Conservation (phyloP, 2,797 vertebrate genomes). For the Tragopan temminckii region DNA sequence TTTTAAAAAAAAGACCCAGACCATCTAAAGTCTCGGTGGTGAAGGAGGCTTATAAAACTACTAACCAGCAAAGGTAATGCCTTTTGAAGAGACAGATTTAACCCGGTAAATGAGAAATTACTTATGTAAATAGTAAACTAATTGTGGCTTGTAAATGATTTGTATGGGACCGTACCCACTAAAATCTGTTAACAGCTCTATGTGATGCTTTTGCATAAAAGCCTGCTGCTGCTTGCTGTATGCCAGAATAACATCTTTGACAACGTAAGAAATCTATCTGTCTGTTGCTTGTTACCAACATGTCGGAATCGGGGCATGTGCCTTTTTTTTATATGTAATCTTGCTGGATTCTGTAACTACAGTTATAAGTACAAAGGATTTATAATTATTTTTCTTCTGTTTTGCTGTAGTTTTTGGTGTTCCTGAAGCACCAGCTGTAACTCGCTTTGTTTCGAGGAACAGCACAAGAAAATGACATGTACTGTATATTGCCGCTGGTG, state of each 20-base stretch:
- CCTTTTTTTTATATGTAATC: slow-evolving; percentile 83
- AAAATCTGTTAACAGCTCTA: slow-evolving; percentile 92
- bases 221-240: slow-evolving; percentile 92
- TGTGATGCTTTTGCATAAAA: slow-evolving; percentile 90
- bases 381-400: slow-evolving; percentile 78
- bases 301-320: slow-evolving; percentile 86
- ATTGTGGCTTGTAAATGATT: slow-evolving; percentile 95
- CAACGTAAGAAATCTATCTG: slow-evolving; percentile 80
- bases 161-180: slow-evolving; percentile 88
- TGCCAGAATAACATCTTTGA: slow-evolving; percentile 89
- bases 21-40: slow-evolving; percentile 80
- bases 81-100: slow-evolving; percentile 83
- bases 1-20: slow-evolving; percentile 51
- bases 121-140: slow-evolving; percentile 98
- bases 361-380: slow-evolving; percentile 80
- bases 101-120: slow-evolving; percentile 84
- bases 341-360: slow-evolving; percentile 80
- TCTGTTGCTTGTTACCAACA: slow-evolving; percentile 81
- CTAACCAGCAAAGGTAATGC: slow-evolving; percentile 90
- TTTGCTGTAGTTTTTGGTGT: slow-evolving; percentile 82
- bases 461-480: slow-evolving; percentile 75
- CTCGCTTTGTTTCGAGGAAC: slow-evolving; percentile 80
- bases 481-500: slow-evolving; percentile 75
- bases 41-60: slow-evolving; percentile 91
- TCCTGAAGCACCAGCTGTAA: slow-evolving; percentile 80